A percentile compares a stretch with the other conserved stretches of the same genome.
These are phyloP conservation scores for Geodia barretti DNA, from an alignment of 37 sponge, comb jelly and placozoan genomes.

Conservation along the genomic window DNA sequence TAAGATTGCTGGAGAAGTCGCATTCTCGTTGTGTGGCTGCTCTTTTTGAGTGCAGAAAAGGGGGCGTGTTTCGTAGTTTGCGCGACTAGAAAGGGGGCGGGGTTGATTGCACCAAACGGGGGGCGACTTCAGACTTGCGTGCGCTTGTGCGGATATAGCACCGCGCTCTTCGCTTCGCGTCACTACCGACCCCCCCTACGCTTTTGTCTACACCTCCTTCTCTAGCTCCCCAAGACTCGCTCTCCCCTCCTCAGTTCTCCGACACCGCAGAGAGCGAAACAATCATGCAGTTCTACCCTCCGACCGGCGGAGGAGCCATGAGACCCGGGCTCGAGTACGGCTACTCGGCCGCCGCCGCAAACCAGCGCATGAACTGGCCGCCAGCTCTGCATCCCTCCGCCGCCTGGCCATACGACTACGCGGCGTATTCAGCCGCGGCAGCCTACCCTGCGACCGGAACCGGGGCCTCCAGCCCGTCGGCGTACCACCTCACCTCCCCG, in stretches of 20 bases:
- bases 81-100: too few species aligned
- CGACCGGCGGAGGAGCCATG: neutral
- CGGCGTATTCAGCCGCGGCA: conserved; percentile 22
- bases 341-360: neutral
- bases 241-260: neutral
- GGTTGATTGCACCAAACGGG: neutral
- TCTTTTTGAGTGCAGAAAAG: neutral
- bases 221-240: too few species aligned
- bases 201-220: neutral
- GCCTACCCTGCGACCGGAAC: conserved; percentile 11
- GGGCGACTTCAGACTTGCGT: neutral
- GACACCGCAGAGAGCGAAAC: neutral
- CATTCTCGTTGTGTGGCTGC: too few species aligned
- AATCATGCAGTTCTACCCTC: conserved; percentile 50
- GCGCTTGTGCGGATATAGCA: neutral
- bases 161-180: neutral
- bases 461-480: conserved; percentile 18
- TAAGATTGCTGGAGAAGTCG: too few species aligned
- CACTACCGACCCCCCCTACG: neutral
- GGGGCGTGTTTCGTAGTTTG: neutral
- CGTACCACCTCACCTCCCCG: conserved; percentile 20
- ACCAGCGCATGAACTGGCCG: conserved; percentile 51
- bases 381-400: conserved; percentile 42
- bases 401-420: conserved; percentile 52
- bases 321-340: conserved; percentile 21